Evolutionary conservation across 1,140 invertebrate species (phyloP).

Genomic region (Lethrus apterus): DNA sequence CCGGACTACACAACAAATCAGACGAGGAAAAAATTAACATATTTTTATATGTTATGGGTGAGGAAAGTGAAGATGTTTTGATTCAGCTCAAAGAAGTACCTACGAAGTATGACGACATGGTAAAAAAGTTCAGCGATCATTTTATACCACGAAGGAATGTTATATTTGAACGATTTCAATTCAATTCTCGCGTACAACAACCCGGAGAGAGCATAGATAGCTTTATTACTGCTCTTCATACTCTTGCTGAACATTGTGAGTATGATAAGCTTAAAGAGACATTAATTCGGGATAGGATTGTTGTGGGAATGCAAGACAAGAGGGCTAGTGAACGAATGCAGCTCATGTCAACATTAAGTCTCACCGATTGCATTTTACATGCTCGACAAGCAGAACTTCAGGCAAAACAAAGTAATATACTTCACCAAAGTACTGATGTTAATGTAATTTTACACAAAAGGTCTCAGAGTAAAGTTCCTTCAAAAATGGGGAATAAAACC

Average conservation of each 20-base stretch:
- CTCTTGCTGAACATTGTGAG: constrained; percentile 34
- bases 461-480: background rate
- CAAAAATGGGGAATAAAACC: too few relatives aligned
- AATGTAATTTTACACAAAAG: background rate
- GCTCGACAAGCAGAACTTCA: constrained; percentile 24
- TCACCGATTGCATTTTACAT: constrained; percentile 21
- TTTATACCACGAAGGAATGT: constrained; percentile 37
- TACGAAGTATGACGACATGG: constrained; percentile 20
- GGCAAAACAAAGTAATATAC: constrained; percentile 17
- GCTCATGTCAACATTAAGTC: constrained; percentile 19
- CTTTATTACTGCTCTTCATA: constrained; percentile 38
- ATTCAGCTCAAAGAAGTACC: constrained; percentile 5
- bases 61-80: constrained; percentile 29
- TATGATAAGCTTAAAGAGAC: constrained; percentile 32
- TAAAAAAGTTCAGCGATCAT: constrained; percentile 29
- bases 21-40: constrained; percentile 31
- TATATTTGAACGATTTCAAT: constrained; percentile 36
- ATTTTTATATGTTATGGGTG: constrained; percentile 29
- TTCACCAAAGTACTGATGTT: background rate
- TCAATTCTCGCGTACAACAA: constrained; percentile 35
- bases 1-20: constrained; percentile 16
- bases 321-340: constrained; percentile 29
- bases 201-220: constrained; percentile 33
- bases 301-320: constrained; percentile 32
- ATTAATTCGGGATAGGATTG: constrained; percentile 37